Evolutionary conservation across 2,888 invertebrate genomes (phyloP), one percentile per base, ranked within the genome.

Genomic region (Archaeoteleia sp.): DNA sequence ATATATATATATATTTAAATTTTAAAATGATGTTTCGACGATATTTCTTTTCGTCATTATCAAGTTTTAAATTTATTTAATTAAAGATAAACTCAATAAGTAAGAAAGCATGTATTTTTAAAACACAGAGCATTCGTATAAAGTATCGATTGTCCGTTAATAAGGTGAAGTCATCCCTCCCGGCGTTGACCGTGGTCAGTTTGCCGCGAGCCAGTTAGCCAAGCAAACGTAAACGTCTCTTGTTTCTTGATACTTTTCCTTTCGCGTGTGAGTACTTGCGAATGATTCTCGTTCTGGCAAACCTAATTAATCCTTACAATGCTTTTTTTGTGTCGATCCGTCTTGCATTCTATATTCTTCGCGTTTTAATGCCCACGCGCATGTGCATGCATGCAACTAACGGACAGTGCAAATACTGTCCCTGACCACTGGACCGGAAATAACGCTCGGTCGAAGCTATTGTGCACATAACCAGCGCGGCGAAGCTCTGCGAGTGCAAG

Each of bases 341-440:
- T 10, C 25, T 63, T 9, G 23, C 37, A 43, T 45, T 43, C 29
- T 53, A 23, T 48, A 29, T 46, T 29, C 46, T 35, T 17, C 7
- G n/a, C 15, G 17, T 48, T 34, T 53, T 39, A 48, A 40, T 48
- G 48, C 14, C 7, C 23, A 2, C 20, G 29, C 10, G 39, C 55
- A 49, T 39, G 25, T 46, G 49, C 40, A 51, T 14, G 43, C 10
- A 43, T 34, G 17, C 45, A 42, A 20, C 35, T 49, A 49, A 45
- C 25, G 14, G 54, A 73, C 69, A 70, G 70, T 57, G 54, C 54
- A 48, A 58, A 63, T 51, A 61, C 61, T 78, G 77, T 78, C 74
- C 71, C 72, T 76, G 76, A 73, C 72, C 70, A 71, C 53, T 57
- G 74, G 67, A 75, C 71, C 77, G 78, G 75, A 77, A 78, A 75